Evolutionary conservation across 2,113 vertebrate genomes (phyloP), one percentile per base, ranked within the genome.

Genomic region (Rhinogobius similis): DNA sequence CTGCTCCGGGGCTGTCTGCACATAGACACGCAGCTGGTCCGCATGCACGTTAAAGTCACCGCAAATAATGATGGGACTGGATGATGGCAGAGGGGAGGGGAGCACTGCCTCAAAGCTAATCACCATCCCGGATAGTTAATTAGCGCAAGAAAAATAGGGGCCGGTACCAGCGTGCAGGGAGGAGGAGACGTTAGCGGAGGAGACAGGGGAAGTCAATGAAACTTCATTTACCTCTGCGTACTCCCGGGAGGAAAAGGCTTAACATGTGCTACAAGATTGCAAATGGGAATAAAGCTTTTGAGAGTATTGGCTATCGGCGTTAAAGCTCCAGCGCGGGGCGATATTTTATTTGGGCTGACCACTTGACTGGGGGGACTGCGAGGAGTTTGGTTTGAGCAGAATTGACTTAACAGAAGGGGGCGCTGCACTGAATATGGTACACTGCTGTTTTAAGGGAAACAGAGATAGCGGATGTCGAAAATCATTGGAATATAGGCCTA

Each of bases 1-100:
- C 48, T 52, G 75, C 70, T 68, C 68, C 36, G 29, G 68, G 46
- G 72, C 72, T 69, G 74, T 78, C 56, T 74, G 59, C 32, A 70
- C 78, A 75, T 73, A 71, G 82, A 77, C 70, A 66, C 71, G 70
- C 82, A 85, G 80, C 85, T 87, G 89, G 71, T 68, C 85, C 85
- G 75, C 80, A 88, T 86, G 88, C 86, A 88, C 87, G 89, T 86
- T 85, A 67, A 58, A 82, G 77, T 86, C 73, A 62, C 56, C 27
- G 65, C 76, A 72, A 72, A 84, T 64, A 72, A 72, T 80, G 82
- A 81, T 83, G 81, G 36, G 72, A 78, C 79, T 75, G 72, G 46
- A 76, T 67, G 79, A 78, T 77, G 86, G 80, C 59, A 27, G 68
- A 84, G 76, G 78, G 84, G 86, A 77, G 82, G 81, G 75, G 67